Evolutionary conservation across 92 coral and sea anemone species (phyloP).

Genomic region (Diadumene lineata): DNA sequence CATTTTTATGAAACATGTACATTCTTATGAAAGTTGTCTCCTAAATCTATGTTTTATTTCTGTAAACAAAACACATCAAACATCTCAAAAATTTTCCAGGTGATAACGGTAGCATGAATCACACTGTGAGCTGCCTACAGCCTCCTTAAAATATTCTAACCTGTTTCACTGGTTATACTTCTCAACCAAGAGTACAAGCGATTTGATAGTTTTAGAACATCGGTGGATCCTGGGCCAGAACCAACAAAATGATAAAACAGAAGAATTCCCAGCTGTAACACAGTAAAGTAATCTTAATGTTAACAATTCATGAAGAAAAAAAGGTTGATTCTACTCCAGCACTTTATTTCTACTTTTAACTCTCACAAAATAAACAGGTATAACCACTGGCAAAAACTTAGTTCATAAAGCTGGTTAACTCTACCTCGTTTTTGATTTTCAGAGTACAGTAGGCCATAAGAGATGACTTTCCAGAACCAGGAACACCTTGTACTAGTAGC

Average conservation of each 20-base stretch:
- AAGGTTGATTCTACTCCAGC: too few relatives aligned
- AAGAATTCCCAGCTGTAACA: conserved; percentile 50
- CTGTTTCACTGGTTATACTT: conserved; percentile 19
- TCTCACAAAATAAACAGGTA: too few relatives aligned
- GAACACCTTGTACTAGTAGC: conserved; percentile 58
- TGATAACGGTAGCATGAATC: background rate
- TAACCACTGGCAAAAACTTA: background rate
- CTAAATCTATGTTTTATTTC: too few relatives aligned
- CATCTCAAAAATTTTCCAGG: too few relatives aligned
- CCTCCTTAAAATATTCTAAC: too few relatives aligned
- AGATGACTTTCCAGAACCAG: conserved; percentile 81
- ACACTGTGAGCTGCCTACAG: background rate
- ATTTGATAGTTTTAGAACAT: conserved; percentile 36
- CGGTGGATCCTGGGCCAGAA: conserved; percentile 71
- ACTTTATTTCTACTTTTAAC: too few relatives aligned
- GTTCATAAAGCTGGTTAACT: background rate
- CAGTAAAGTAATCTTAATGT: too few relatives aligned
- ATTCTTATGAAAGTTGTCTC: too few relatives aligned
- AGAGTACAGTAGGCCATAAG: conserved; percentile 68
- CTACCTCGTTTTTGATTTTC: conserved; percentile 41
- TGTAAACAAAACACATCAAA: too few relatives aligned
- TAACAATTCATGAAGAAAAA: too few relatives aligned
- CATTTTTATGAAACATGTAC: too few relatives aligned
- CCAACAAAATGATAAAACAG: conserved; percentile 79
- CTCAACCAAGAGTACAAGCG: conserved; percentile 58